Evolutionary conservation across 2,888 invertebrate genomes (phyloP), one percentile per base, ranked within the genome.

Genomic region (Tromatobia lineatoria): DNA sequence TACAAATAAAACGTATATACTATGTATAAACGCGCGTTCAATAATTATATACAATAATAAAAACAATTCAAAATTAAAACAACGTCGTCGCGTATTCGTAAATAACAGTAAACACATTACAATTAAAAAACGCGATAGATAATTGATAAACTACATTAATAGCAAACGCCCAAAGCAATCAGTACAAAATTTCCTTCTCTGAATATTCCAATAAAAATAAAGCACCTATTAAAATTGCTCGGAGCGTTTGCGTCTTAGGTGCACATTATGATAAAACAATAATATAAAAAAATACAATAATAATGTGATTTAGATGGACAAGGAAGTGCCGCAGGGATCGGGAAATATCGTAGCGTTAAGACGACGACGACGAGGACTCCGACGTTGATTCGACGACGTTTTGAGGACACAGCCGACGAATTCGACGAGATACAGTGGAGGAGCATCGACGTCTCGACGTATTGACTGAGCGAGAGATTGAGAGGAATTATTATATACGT

Each of bases 281-380:
- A 76, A 86, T n/a, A 18, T 81, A 61, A 76, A 15, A n/a, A 18
- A 61, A 29, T 47, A 74, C 20, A 74, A 59, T 13, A 66, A 69
- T 20, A 74, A 54, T 0, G 47, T 54, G 57, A 71, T 69, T 20
- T 13, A 25, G n/a, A 34, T n/a, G 18, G 29, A 29, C 13, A 61
- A 66, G 69, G 47, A 69, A 23, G n/a, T 52, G 47, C 57, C n/a
- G 74, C 54, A 38, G 42, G 77, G 59, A 79, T 64, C 59, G 59
- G 52, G 80, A 85, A 54, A 77, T 20, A 54, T 76, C 82, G 74
- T 70, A 71, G 80, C 54, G 57, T 67, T 94, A 79, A 70, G 85
- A 85, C 87, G 88, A 86, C 86, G 83, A 82, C 81, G 87, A 79
- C 78, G 86, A 66, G 59, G 85, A 57, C 47, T 42, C 42, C 82